phyloP scores from a whole-genome alignment of 92 coral and sea anemone genomes.

The Zoanthus solanderi region DNA sequence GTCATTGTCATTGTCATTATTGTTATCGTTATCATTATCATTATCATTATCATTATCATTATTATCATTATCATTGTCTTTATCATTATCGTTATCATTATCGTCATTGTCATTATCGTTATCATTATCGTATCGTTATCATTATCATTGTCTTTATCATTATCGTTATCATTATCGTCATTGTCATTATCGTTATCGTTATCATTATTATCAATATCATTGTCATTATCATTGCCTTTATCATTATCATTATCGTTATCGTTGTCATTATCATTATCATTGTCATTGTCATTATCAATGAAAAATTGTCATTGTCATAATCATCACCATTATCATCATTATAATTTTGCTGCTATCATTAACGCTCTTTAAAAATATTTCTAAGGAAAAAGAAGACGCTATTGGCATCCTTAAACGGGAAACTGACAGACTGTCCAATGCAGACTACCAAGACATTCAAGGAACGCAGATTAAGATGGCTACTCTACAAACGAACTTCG shows the following conservation, averaged over 20 bases:
- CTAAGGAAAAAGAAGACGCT: conserved; percentile 85
- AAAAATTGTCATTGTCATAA: background rate
- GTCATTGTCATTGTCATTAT: background rate
- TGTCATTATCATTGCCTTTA: background rate
- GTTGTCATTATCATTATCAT: too few species aligned
- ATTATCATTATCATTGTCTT: background rate
- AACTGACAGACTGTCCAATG: conserved; percentile 91
- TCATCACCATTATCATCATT: background rate
- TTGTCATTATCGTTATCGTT: background rate
- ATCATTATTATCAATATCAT: too few species aligned
- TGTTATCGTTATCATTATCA: background rate
- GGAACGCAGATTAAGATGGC: conserved; percentile 73
- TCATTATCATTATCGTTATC: background rate
- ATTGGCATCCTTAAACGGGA: conserved; percentile 86
- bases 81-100: background rate
- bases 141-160: too few species aligned
- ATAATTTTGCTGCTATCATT: background rate
- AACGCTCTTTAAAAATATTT: background rate
- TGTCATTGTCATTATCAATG: too few species aligned
- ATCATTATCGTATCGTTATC: background rate
- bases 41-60: background rate
- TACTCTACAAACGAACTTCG: conserved; percentile 81
- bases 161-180: too few species aligned
- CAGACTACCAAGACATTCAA: conserved; percentile 77
- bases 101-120: too few species aligned